These are phyloP conservation scores for Prosopocoilus inquinatus DNA, from an alignment of 2,888 invertebrate genomes.

Conservation along the genomic window DNA sequence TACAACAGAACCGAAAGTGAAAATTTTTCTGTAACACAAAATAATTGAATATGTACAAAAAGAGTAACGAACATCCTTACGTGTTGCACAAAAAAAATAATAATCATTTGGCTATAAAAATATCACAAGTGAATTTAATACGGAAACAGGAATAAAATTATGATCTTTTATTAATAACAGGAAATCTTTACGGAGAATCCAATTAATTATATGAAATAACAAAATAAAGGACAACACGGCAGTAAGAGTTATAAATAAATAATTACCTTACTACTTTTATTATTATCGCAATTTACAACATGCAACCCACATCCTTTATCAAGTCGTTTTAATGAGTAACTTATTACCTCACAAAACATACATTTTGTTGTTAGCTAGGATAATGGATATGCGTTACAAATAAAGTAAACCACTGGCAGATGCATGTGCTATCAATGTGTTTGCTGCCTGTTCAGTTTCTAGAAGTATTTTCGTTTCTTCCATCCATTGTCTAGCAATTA, in stretches of 20 bases:
- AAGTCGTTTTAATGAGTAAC: constrained; percentile 9
- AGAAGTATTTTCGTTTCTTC: constrained; percentile 77
- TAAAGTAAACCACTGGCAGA: constrained; percentile 69
- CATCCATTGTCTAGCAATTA: constrained; percentile 84
- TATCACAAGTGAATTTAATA: too few relatives aligned
- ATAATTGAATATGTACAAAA: too few relatives aligned
- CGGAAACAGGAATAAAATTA: not conserved
- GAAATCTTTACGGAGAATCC: constrained; percentile 11
- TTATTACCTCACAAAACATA: too few relatives aligned
- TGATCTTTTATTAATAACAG: constrained; percentile 12
- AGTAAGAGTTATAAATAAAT: constrained; percentile 16
- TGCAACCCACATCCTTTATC: constrained; percentile 17
- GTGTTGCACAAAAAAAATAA: too few relatives aligned
- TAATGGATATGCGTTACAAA: constrained; percentile 37
- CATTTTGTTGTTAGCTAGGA: not conserved
- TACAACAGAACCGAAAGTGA: too few relatives aligned
- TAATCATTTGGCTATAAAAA: too few relatives aligned
- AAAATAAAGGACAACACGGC: constrained; percentile 16
- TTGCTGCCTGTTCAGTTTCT: constrained; percentile 88
- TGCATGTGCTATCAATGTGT: constrained; percentile 86
- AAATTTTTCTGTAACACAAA: too few relatives aligned
- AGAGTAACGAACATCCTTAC: too few relatives aligned
- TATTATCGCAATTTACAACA: constrained; percentile 20
- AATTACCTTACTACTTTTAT: constrained; percentile 16
- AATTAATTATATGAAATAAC: constrained; percentile 12